Percentiles rank a stretch among this genome's conserved stretches.
Evolutionary conservation across 2,113 vertebrate species (phyloP).

Genomic region (Sialia sialis): DNA sequence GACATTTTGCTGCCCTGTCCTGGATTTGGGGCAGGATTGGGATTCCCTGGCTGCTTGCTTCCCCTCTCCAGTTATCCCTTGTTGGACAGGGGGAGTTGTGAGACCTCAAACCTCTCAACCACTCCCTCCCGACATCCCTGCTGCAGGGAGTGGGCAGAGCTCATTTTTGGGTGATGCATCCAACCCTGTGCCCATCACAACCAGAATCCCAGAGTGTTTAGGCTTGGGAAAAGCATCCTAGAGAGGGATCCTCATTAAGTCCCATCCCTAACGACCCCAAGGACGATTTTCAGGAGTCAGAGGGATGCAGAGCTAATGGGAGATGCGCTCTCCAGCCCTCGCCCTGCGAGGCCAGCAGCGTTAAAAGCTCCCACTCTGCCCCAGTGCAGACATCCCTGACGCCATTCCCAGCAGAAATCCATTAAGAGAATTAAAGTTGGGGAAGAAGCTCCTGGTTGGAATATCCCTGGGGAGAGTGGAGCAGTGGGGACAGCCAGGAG

Average conservation of each 20-base stretch:
- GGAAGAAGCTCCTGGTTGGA: background rate
- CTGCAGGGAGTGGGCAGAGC: accelerated
- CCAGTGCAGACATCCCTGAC: background rate
- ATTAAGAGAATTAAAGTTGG: background rate
- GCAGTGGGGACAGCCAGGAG: background rate
- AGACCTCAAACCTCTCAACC: background rate
- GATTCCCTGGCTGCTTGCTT: background rate
- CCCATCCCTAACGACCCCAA: background rate
- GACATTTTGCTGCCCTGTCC: background rate
- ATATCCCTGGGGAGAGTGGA: background rate
- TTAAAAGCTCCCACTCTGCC: background rate
- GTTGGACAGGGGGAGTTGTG: background rate
- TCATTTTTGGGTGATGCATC: background rate
- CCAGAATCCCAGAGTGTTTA: background rate
- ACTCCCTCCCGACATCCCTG: background rate
- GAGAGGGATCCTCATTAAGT: background rate
- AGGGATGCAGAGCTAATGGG: conserved; percentile 18
- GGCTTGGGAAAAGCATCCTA: background rate
- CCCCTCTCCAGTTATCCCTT: background rate
- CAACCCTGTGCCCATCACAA: background rate
- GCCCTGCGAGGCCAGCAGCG: background rate
- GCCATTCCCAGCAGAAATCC: background rate
- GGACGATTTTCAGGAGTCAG: background rate
- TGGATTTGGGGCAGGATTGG: background rate
- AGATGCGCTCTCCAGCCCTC: background rate